These are phyloP conservation scores for Callospermophilus lateralis DNA, from an alignment of 2,113 vertebrate species.

Conservation along the genomic window DNA sequence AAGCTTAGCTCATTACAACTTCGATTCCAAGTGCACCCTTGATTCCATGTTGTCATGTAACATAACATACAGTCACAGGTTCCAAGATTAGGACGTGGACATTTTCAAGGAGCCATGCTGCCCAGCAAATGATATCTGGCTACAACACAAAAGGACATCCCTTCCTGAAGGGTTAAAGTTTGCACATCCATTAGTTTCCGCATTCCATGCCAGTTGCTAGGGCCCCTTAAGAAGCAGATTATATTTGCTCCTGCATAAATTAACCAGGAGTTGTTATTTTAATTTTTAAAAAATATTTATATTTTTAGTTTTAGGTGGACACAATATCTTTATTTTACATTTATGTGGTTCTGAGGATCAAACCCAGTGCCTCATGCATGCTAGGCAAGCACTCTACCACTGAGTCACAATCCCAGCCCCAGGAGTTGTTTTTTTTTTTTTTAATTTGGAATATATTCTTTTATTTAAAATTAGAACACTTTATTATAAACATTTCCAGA, in stretches of 20 bases:
- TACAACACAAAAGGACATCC: too few species aligned
- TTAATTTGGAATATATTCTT: too few species aligned
- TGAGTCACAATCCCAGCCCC: too few species aligned
- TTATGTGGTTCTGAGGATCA: too few species aligned
- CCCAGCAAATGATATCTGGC: too few species aligned
- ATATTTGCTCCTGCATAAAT: background rate
- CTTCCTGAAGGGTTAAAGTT: background rate
- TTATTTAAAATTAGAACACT: constrained; percentile 67
- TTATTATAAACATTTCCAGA: constrained; percentile 72
- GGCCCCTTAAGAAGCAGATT: background rate
- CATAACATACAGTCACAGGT: background rate
- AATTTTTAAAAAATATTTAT: background rate
- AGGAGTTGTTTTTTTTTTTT: too few species aligned
- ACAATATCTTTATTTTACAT: too few species aligned
- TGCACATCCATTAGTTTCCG: too few species aligned
- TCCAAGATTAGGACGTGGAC: background rate
- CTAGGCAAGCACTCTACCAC: too few species aligned
- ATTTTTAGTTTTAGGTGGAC: too few species aligned
- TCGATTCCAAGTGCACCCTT: background rate
- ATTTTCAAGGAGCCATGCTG: background rate
- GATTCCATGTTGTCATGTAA: background rate
- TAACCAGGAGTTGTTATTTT: background rate
- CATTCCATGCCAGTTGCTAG: background rate
- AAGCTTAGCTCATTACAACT: background rate
- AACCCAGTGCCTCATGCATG: too few species aligned